Evolutionary conservation across 2,113 vertebrate genomes (phyloP).

Genomic region (Agelaius tricolor): DNA sequence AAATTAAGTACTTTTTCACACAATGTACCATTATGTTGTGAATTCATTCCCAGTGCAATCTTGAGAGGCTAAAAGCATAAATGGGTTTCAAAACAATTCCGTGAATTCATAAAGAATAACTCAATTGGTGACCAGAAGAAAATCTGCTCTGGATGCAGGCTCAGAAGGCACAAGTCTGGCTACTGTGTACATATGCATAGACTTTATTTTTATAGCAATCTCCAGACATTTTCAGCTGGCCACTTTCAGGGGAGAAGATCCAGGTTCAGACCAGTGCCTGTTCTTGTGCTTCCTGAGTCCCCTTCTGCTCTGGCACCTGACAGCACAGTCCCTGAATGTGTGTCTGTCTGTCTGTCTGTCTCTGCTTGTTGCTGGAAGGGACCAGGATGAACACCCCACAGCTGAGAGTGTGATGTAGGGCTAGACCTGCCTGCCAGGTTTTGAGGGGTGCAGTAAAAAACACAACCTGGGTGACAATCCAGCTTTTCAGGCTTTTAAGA

Average conservation of each 20-base stretch:
- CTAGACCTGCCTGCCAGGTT: background rate
- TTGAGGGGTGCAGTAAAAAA: background rate
- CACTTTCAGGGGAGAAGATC: background rate
- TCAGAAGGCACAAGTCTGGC: background rate
- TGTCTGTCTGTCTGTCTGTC: fast-evolving
- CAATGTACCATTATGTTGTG: background rate
- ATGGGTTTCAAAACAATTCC: background rate
- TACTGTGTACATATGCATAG: background rate
- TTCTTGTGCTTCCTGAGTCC: background rate
- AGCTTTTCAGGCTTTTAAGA: background rate
- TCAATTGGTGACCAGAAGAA: background rate
- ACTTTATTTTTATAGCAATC: background rate
- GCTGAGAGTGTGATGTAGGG: background rate
- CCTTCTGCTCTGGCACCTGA: background rate
- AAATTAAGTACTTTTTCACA: background rate
- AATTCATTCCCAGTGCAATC: background rate
- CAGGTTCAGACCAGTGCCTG: background rate
- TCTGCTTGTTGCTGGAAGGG: background rate
- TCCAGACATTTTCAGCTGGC: background rate
- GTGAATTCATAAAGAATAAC: background rate
- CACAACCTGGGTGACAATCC: background rate
- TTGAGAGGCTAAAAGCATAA: background rate
- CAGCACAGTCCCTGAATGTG: background rate
- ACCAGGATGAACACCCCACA: background rate
- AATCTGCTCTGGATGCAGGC: background rate